phyloP scores from a whole-genome alignment of 2,113 vertebrate species.

The Podiceps cristatus region DNA sequence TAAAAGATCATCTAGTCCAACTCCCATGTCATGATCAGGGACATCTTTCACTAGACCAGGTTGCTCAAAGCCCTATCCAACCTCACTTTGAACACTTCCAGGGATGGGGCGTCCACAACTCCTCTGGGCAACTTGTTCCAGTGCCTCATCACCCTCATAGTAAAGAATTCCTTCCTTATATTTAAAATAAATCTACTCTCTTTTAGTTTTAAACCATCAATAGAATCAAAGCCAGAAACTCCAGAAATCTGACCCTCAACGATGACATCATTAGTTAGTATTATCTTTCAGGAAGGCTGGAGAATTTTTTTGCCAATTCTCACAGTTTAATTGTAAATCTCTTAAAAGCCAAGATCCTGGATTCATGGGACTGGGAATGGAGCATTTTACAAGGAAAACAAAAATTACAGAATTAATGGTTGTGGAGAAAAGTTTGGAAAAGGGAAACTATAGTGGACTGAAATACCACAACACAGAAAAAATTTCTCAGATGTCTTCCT shows the following conservation, averaged over 20 bases:
- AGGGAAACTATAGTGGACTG: not conserved
- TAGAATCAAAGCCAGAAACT: not conserved
- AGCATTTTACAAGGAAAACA: not conserved
- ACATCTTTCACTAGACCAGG: fast-evolving
- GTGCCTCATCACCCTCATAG: not conserved
- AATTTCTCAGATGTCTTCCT: not conserved
- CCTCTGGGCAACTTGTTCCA: not conserved
- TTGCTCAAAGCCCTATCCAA: not conserved
- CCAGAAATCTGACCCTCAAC: not conserved
- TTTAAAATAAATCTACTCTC: not conserved
- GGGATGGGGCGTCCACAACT: not conserved
- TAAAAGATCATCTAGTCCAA: not conserved
- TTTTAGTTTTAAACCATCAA: not conserved
- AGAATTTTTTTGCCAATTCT: not conserved
- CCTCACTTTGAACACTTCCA: not conserved
- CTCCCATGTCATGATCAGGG: fast-evolving
- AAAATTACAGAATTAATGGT: not conserved
- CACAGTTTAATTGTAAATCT: not conserved
- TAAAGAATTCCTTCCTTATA: not conserved
- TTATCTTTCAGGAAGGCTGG: not conserved
- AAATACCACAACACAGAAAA: not conserved
- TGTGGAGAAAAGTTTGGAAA: not conserved
- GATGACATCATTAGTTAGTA: not conserved
- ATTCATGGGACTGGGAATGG: not conserved
- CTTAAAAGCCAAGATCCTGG: not conserved